Evolutionary conservation across 2,113 vertebrate species (phyloP).

Genomic region (Rhinolophus ferrumequinum): DNA sequence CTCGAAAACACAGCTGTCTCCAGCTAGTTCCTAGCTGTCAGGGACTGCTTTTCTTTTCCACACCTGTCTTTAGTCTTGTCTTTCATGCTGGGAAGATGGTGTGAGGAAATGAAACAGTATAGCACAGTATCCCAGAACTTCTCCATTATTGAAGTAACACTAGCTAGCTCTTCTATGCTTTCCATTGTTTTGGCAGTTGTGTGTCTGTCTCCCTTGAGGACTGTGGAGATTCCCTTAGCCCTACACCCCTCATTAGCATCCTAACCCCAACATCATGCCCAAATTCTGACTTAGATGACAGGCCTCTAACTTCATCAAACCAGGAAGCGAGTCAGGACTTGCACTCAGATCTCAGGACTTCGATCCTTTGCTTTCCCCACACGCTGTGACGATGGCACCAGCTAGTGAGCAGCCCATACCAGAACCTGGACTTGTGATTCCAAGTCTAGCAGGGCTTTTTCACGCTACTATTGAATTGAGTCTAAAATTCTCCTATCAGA

Average conservation of each 20-base stretch:
- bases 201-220: neutral
- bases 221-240: neutral
- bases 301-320: too few relatives aligned
- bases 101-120: neutral
- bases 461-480: neutral
- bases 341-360: neutral
- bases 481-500: neutral
- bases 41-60: neutral
- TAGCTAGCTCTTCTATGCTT: neutral
- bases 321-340: neutral
- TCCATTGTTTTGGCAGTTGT: neutral
- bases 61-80: neutral
- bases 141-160: too few relatives aligned
- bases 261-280: neutral
- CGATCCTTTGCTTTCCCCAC: neutral
- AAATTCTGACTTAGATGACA: neutral
- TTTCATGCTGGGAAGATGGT: neutral
- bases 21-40: neutral
- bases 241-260: neutral
- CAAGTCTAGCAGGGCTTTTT: neutral
- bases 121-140: neutral
- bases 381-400: rapidly evolving
- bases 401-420: neutral
- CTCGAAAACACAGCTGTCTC: rapidly evolving
- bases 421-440: neutral